A percentile compares a stretch with the other conserved stretches of the same genome.
These are phyloP conservation scores for Tympanuchus pallidicinctus DNA, from an alignment of 2,113 vertebrate species.

Conservation along the genomic window DNA sequence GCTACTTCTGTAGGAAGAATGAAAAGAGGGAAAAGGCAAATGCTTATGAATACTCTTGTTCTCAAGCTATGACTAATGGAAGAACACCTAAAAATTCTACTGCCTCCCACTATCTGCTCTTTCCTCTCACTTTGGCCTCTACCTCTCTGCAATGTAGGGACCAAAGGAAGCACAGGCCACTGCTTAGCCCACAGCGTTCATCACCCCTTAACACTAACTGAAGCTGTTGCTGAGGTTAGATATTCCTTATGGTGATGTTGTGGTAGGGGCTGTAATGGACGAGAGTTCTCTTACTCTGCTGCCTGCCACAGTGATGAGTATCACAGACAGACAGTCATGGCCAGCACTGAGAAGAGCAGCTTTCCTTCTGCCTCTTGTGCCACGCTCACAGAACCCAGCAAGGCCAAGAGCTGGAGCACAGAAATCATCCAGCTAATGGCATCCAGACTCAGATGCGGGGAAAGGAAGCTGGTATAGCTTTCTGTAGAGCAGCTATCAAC, in stretches of 20 bases:
- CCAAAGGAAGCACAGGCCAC: not conserved
- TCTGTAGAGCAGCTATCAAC: not conserved
- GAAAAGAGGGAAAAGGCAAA: not conserved
- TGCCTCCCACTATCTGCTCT: not conserved
- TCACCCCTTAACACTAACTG: not conserved
- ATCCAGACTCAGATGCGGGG: not conserved
- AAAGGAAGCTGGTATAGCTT: not conserved
- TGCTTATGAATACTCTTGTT: not conserved
- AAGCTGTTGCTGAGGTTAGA: not conserved
- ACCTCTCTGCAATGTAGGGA: not conserved
- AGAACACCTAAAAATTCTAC: not conserved
- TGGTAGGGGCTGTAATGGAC: not conserved
- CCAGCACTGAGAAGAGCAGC: not conserved
- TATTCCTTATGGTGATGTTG: not conserved
- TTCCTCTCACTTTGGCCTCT: not conserved
- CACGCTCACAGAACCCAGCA: not conserved
- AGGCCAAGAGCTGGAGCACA: not conserved
- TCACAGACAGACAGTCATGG: not conserved
- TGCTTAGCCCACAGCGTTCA: not conserved
- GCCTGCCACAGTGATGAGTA: not conserved
- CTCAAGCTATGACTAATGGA: not conserved
- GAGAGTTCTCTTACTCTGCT: not conserved
- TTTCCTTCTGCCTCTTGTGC: not conserved
- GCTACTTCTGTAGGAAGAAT: not conserved
- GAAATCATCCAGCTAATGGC: not conserved